Evolutionary conservation across 2,888 invertebrate species (phyloP), one percentile per base, ranked within the genome.

Genomic region (Iphiclides podalirius): DNA sequence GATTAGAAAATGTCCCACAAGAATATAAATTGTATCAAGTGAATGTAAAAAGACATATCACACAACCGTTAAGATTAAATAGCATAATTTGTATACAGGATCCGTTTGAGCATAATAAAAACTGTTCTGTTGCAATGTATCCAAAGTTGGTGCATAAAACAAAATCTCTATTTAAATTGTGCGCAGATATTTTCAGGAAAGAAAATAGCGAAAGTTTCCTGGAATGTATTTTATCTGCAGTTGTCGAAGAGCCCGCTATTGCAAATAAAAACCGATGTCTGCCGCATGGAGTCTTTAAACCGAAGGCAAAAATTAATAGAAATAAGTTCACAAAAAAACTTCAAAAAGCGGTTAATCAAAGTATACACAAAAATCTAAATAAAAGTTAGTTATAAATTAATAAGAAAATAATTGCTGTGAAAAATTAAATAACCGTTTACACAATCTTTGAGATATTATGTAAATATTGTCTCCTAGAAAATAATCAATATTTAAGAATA

Each of bases 91-190:
- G 68, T 47, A 53, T 69, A 1, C 68, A 70, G 44, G 68, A 69
- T 36, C 64, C 65, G 0, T 64, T 68, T 26, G 60, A 68, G 3
- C 70, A 69, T 43, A 55, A 53, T 23, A 59, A 62, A 47, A 69
- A 68, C 36, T 63, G 64, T 46, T 36, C 61, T 0, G 54, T 60
- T 0, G 52, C 57, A 0, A 57, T 70, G 8, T 47, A 59, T 37
- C 52, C 52, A 0, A 60, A 52, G 38, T 17, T 66, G 4, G 52
- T 43, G 9, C 31, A 42, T 1, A 57, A 47, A 28, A 16, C 66
- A 0, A 13, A 54, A 1, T 1, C 47, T 1, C 40, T 46, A 9
- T 48, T 64, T 15, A 40, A 40, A n/a, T 45, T 23, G 4, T 60
- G 59, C 0, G 49, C 55, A 0, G 34, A 43, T 0, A 39, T 57